Conservation (phyloP, 53 echinoderm and acorn worm species). For the Crossaster papposus region DNA sequence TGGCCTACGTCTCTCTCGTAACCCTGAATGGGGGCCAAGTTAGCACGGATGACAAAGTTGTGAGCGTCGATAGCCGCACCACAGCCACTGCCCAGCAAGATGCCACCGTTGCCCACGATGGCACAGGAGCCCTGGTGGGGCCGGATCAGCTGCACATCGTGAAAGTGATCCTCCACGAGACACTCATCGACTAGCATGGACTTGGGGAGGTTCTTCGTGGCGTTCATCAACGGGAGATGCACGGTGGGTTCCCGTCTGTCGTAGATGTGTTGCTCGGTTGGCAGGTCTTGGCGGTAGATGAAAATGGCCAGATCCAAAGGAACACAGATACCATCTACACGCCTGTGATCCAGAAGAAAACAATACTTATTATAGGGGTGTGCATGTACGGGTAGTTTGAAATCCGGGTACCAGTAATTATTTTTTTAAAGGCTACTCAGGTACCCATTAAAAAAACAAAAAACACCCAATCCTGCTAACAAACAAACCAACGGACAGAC, state of each 20-base stretch:
- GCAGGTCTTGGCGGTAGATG: conserved; percentile 65
- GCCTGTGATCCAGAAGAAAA: neutral
- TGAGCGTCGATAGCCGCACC: conserved; percentile 70
- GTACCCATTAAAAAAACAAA: too few species aligned
- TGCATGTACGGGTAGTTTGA: too few species aligned
- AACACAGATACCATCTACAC: neutral
- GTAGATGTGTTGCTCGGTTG: conserved; percentile 58
- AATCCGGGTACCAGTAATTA: too few species aligned
- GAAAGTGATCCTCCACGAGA: conserved; percentile 61
- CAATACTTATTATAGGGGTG: too few species aligned
- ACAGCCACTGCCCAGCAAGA: conserved; percentile 65
- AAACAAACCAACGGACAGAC: too few species aligned
- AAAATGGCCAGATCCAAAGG: conserved; percentile 54
- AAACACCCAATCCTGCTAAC: too few species aligned
- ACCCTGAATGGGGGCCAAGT: conserved; percentile 67
- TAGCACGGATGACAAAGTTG: conserved; percentile 74
- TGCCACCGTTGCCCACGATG: conserved; percentile 73
- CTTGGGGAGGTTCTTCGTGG: neutral
- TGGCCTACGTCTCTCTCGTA: conserved; percentile 69
- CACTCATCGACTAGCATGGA: conserved; percentile 48
- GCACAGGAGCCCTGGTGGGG: conserved; percentile 66
- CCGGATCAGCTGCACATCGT: conserved; percentile 46
- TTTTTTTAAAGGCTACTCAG: too few species aligned
- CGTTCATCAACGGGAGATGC: conserved; percentile 4
- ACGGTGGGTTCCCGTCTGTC: conserved; percentile 47